These are phyloP conservation scores for Agrochola lota DNA, from an alignment of 2,888 invertebrate genomes.

Conservation along the genomic window DNA sequence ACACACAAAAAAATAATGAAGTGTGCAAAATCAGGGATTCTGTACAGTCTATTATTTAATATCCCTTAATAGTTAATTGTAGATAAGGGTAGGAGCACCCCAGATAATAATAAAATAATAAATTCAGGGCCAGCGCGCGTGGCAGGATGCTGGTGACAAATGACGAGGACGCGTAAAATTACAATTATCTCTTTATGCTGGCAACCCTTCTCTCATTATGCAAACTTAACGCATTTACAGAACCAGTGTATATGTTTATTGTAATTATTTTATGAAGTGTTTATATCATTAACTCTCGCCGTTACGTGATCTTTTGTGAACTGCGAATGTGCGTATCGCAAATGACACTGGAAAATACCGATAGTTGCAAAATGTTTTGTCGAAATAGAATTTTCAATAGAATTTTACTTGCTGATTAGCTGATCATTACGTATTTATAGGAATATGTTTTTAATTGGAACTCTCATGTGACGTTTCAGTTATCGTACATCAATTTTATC, in stretches of 20 bases:
- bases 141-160: conserved; percentile 90
- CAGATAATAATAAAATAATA: conserved; percentile 86
- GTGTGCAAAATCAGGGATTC: conserved; percentile 62
- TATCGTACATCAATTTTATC: conserved; percentile 68
- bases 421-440: conserved; percentile 6
- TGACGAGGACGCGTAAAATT: conserved; percentile 88
- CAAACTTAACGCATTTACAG: conserved; percentile 83
- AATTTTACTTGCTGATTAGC: conserved; percentile 39
- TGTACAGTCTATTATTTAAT: conserved; percentile 79
- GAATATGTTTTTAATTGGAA: conserved; percentile 38
- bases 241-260: conserved; percentile 63
- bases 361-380: conserved; percentile 25
- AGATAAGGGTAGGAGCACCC: conserved; percentile 84
- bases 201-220: conserved; percentile 86
- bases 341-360: conserved; percentile 38
- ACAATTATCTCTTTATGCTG: conserved; percentile 86
- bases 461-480: conserved; percentile 49
- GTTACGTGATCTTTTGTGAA: conserved; percentile 59
- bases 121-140: conserved; percentile 84
- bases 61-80: conserved; percentile 79
- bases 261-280: conserved; percentile 39
- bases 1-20: conserved; percentile 45
- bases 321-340: conserved; percentile 50
- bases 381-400: conserved; percentile 33
- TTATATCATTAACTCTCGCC: conserved; percentile 35